phyloP scores from a whole-genome alignment of 1,140 invertebrate genomes.

The Dreissena polymorpha region DNA sequence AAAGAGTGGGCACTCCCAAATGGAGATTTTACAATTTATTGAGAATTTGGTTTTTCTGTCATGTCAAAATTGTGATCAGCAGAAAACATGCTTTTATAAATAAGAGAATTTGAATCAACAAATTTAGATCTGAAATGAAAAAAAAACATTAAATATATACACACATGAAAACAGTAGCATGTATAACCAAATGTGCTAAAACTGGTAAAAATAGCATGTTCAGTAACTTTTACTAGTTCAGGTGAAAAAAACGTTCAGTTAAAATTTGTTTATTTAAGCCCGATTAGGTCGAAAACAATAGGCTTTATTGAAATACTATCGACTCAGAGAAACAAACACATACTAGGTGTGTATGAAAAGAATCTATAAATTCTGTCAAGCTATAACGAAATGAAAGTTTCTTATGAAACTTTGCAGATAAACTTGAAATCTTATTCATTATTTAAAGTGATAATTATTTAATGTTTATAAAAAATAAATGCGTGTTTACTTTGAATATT shows the following conservation, averaged over 20 bases:
- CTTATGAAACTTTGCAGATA: too few species aligned
- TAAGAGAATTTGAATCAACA: background rate
- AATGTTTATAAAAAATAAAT: background rate
- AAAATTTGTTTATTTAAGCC: background rate
- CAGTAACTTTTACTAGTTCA: background rate
- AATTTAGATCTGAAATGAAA: too few species aligned
- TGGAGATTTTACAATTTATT: background rate
- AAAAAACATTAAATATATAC: background rate
- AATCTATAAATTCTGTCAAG: background rate
- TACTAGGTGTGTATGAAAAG: background rate
- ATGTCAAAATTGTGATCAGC: background rate
- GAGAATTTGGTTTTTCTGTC: background rate
- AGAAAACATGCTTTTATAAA: background rate
- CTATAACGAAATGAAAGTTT: background rate
- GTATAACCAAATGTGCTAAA: background rate
- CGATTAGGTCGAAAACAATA: background rate
- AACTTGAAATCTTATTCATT: too few species aligned
- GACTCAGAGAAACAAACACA: background rate
- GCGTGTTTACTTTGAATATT: constrained; percentile 15
- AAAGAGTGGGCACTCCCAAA: background rate
- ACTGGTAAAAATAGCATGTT: background rate
- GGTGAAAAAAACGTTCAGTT: background rate
- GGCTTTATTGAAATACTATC: background rate
- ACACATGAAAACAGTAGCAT: background rate
- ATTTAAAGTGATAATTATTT: background rate